Evolutionary conservation across 1,140 invertebrate genomes (phyloP), one percentile per base, ranked within the genome.

Genomic region (Dolichoris vasculosae): DNA sequence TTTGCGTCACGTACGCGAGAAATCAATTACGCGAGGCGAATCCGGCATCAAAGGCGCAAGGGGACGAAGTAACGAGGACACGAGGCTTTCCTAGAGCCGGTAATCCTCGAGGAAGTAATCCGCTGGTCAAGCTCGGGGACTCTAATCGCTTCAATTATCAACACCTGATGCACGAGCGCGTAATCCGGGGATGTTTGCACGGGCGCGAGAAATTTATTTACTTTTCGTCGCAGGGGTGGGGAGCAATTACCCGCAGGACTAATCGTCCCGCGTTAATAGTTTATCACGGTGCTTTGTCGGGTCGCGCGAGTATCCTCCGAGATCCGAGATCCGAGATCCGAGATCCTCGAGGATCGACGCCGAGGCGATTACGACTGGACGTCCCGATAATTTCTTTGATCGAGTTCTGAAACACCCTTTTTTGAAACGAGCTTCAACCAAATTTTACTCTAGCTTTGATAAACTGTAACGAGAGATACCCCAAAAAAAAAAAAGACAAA

Each of bases 131-230:
- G 89, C 88, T 87, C 90, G 87, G 75, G 40, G 89, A 86, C 82
- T 88, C 86, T 89, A 91, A 89, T 87, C 89, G 87, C 90, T 91
- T 90, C 90, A 92, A 92, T 92, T 92, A 92, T 91, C 92, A 92
- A 92, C 92, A 92, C 92, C 90, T 92, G 90, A 91, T 90, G 43
- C 85, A 79, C 83, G 80, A 67, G 64, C 38, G 32, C 0, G 0
- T 87, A 88, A 88, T 89, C 87, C 86, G 55, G 71, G 87, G 64
- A 43, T 48, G 51, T 77, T 83, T 67, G 75, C 75, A 46, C 32
- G 32, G 40, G 40, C 30, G 78, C 38, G 51, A 17, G 82, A 76
- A 23, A 76, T 83, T 63, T 63, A 76, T 83, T 83, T 63, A 30
- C 46, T 73, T 38, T 67, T 26, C 13, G n/a, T n/a, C n/a, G n/a